Percentiles rank a stretch among this genome's conserved stretches.
phyloP scores from a whole-genome alignment of 2,797 vertebrate genomes.

The Gobionotothen gibberifrons region DNA sequence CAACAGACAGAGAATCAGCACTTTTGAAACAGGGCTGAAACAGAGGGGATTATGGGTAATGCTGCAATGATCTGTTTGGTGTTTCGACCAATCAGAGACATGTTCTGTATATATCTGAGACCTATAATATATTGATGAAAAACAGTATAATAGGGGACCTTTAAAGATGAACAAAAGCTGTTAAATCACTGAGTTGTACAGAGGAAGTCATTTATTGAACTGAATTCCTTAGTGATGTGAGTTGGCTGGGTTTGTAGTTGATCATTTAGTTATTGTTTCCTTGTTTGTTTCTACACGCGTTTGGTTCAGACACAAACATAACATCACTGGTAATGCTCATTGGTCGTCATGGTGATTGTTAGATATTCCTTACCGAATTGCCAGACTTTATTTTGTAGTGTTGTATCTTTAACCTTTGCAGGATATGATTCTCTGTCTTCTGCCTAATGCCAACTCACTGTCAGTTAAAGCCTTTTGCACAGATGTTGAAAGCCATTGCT shows the following conservation, averaged over 20 bases:
- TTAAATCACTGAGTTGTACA: not conserved
- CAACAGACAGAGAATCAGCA: no score
- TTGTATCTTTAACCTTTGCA: not conserved
- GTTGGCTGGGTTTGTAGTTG: not conserved
- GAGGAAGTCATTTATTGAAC: not conserved
- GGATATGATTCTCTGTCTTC: not conserved
- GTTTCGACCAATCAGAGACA: no score
- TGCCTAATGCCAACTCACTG: not conserved
- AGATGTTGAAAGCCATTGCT: not conserved
- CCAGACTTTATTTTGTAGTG: not conserved
- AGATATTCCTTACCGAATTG: not conserved
- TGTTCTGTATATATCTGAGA: no score
- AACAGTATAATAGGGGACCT: not conserved
- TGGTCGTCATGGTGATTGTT: not conserved
- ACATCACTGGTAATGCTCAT: not conserved
- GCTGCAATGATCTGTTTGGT: no score
- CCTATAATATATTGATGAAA: no score
- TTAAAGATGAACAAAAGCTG: no score
- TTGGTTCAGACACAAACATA: no score
- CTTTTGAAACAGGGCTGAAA: no score
- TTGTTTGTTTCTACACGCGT: not conserved
- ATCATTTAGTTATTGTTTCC: not conserved
- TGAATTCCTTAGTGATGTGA: not conserved
- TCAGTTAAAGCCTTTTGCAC: not conserved
- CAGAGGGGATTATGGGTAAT: no score